phyloP scores from a whole-genome alignment of 2,888 invertebrate species.

The Linnaemya tessellans region DNA sequence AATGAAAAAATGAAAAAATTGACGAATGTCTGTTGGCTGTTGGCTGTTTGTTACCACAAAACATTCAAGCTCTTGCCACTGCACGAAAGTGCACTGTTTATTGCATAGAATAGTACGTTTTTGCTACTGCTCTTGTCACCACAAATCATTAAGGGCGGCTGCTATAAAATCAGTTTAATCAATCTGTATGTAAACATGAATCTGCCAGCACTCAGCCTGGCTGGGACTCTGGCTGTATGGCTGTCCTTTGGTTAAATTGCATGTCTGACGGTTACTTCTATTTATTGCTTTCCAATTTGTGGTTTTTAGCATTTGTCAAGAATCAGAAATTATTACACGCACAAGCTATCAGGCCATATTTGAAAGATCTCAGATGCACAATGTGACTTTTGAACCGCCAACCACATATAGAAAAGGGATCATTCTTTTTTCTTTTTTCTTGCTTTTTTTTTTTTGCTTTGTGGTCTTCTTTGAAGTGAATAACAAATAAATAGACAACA shows the following conservation, averaged over 20 bases:
- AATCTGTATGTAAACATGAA: constrained; percentile 36
- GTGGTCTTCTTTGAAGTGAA: constrained; percentile 53
- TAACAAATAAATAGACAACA: constrained; percentile 18
- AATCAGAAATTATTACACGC: constrained; percentile 68
- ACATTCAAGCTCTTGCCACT: constrained; percentile 48
- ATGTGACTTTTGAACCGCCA: constrained; percentile 56
- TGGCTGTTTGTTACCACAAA: constrained; percentile 61
- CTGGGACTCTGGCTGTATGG: background rate
- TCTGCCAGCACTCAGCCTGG: background rate
- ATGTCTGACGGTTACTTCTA: constrained; percentile 42
- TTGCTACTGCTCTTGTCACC: constrained; percentile 66
- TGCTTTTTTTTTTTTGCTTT: constrained; percentile 2
- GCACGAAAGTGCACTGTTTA: constrained; percentile 41
- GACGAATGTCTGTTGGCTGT: constrained; percentile 29
- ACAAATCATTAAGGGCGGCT: constrained; percentile 68
- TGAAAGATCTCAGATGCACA: constrained; percentile 2
- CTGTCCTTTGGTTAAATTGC: constrained; percentile 16
- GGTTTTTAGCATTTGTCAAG: constrained; percentile 60
- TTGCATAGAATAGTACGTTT: constrained; percentile 44
- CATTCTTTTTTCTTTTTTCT: too few species aligned
- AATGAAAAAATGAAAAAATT: background rate
- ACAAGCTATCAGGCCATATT: constrained; percentile 33
- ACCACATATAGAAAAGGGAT: constrained; percentile 26
- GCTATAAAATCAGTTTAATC: constrained; percentile 68
- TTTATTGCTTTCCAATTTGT: constrained; percentile 57